Conservation (phyloP, 2,113 vertebrate genomes). For the Scopus umbretta region DNA sequence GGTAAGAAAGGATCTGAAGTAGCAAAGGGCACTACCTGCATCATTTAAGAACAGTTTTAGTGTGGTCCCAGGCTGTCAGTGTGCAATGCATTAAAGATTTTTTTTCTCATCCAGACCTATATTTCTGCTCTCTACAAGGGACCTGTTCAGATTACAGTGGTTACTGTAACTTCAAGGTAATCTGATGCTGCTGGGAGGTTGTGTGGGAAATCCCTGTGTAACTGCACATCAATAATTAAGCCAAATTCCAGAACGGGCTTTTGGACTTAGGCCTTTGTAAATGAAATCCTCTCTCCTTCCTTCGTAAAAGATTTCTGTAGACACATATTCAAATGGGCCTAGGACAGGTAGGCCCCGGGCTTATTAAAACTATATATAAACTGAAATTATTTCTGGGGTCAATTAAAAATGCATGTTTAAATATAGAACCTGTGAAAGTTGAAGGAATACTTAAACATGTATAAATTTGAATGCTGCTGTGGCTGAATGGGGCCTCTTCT, state of each 20-base stretch:
- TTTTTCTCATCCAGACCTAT: neutral
- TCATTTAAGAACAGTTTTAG: neutral
- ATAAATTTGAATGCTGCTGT: neutral
- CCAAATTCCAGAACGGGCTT: neutral
- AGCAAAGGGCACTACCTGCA: neutral
- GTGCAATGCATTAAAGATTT: neutral
- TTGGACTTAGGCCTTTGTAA: neutral
- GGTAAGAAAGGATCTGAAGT: neutral
- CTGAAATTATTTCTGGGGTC: neutral
- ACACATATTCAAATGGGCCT: neutral
- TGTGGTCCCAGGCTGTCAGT: neutral
- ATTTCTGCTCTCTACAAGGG: neutral
- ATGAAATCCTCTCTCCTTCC: neutral
- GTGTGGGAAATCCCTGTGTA: neutral
- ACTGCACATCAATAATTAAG: constrained; percentile 41
- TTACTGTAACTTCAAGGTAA: constrained; percentile 16
- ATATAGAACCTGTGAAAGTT: neutral
- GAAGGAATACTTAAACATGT: neutral
- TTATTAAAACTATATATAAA: neutral
- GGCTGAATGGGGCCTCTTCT: neutral
- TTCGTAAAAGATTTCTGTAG: neutral
- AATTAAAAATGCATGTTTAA: constrained; percentile 21
- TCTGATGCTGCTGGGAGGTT: neutral
- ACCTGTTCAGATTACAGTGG: neutral
- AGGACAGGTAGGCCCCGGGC: neutral